phyloP scores from a whole-genome alignment of 2,888 invertebrate genomes.

The Sussaba pulchella region DNA sequence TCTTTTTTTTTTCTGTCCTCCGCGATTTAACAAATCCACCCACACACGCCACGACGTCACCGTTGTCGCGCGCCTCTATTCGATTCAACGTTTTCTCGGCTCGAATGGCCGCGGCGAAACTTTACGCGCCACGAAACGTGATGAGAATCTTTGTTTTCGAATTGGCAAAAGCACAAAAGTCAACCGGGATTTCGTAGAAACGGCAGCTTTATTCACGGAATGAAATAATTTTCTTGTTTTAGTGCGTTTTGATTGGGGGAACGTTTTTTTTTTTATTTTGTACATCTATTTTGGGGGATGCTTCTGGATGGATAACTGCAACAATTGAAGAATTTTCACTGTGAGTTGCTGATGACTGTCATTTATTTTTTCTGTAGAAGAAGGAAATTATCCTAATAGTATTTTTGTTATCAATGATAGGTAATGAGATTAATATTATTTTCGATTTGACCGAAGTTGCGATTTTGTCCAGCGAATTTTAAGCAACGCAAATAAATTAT shows the following conservation, averaged over 20 bases:
- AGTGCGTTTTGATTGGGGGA: not conserved
- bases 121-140: slow-evolving; percentile 27
- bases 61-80: not conserved
- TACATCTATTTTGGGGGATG: no score
- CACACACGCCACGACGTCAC: slow-evolving; percentile 13
- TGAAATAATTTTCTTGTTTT: slow-evolving; percentile 30
- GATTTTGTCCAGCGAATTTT: no score
- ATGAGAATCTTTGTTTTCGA: slow-evolving; percentile 43
- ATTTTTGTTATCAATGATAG: no score
- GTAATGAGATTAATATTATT: no score
- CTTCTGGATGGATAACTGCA: not conserved
- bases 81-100: slow-evolving; percentile 3
- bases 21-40: slow-evolving; percentile 57
- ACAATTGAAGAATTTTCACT: no score
- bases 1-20: slow-evolving; percentile 27
- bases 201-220: slow-evolving; percentile 28
- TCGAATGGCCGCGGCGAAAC: slow-evolving; percentile 5
- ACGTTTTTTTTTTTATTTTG: not conserved
- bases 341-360: no score
- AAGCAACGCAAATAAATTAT: no score
- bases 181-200: not conserved
- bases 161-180: slow-evolving; percentile 46
- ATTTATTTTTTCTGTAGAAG: no score
- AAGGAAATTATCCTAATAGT: no score
- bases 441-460: no score